Percentiles rank a stretch among this genome's conserved stretches.
Conservation (phyloP, 2,797 vertebrate species). For the Micrastur ruficollis region DNA sequence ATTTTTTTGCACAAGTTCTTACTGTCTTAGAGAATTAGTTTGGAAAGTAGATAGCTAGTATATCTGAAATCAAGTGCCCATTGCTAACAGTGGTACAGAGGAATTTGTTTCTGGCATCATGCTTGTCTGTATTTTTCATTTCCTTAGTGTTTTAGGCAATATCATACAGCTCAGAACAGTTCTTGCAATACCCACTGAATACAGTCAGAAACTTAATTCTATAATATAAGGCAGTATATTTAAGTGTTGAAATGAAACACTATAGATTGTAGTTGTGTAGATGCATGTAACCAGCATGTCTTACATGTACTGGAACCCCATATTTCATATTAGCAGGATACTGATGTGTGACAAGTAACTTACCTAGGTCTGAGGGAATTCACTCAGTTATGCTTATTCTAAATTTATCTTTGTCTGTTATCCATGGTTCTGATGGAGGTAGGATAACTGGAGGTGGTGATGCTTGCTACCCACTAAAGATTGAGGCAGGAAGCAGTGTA, state of each 20-base stretch:
- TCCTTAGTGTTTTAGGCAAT: neutral
- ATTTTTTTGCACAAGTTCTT: neutral
- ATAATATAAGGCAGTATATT: neutral
- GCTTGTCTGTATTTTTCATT: neutral
- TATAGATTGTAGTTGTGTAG: neutral
- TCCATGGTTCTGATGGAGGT: neutral
- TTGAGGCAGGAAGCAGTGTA: neutral
- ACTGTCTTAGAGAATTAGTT: neutral
- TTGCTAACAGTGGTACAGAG: neutral
- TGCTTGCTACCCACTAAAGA: neutral
- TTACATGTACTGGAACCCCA: rapidly evolving
- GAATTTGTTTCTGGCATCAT: neutral
- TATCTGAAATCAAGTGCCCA: neutral
- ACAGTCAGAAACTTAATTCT: neutral
- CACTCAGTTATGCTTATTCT: neutral
- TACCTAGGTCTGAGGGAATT: neutral
- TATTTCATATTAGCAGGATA: neutral
- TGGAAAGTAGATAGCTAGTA: neutral
- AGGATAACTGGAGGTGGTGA: neutral
- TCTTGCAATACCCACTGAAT: neutral
- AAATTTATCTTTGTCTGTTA: neutral
- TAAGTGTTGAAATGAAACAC: neutral
- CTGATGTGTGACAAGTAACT: neutral
- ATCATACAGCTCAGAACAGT: neutral
- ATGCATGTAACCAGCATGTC: neutral